Base-by-base conservation (phyloP, 1,140 invertebrate species). In the Camponotus vicinus region DNA sequence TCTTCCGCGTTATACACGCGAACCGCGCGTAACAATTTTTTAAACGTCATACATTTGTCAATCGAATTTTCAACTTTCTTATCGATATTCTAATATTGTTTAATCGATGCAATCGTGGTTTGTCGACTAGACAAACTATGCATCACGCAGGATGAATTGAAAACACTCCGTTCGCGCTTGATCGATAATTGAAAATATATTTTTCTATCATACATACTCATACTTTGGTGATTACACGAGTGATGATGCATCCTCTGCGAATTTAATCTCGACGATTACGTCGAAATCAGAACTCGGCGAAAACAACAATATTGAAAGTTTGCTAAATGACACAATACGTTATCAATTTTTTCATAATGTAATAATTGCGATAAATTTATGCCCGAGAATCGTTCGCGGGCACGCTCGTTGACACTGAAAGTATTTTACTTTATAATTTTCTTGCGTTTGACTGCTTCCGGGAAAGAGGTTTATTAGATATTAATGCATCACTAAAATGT, bases 381-480 rank as follows among this genome's bases (percentile, higher is more conserved):
- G n/a, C 2, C 2, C 13, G 2, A 11, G 42, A 45, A 1, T 45
- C 42, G 42, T 9, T 3, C 11, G 42, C 40, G 7, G 7, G 7
- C 42, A 45, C 42, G 42, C 11, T 32, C 1, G 21, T 15, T n/a
- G 15, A 61, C 6, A 45, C 21, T 13, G n/a, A 15, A 32, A 3
- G 1, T 9, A 45, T 78, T 67, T 52, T 15, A 79, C n/a, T 66
- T 52, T 21, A 27, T 1, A 40, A 79, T 79, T 52, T 66, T 37
- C n/a, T 55, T 37, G 0, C 8, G 3, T 8, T 21, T 32, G 6
- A 13, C 11, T 7, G 67, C 2, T 34, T 27, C 11, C 40, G n/a
- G 3, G 8, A 5, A 18, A 52, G 45, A 3, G 5, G 42, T 11
- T n/a, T 42, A 15, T 42, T 21, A 27, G 11, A n/a, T 69, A 45